Percentiles rank a stretch among this genome's conserved stretches.
Evolutionary conservation across 2,113 vertebrate genomes (phyloP).

Genomic region (Barbus barbus): DNA sequence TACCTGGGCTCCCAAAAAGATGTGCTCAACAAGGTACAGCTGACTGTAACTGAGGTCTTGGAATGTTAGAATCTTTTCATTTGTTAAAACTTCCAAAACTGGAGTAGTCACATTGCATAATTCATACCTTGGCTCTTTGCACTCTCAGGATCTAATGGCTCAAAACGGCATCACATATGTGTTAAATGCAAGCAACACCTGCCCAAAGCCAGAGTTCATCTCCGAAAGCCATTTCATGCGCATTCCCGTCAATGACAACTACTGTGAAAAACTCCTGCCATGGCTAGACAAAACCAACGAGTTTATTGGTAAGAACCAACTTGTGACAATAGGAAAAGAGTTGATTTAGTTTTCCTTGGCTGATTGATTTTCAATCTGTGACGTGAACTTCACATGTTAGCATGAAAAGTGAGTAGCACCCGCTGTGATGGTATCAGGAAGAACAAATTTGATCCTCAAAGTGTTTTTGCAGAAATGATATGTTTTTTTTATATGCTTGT

Average conservation of each 20-base stretch:
- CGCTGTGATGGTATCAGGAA: constrained; percentile 32
- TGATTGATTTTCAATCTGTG: too few species aligned
- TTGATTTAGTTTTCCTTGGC: too few species aligned
- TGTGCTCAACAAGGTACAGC: constrained; percentile 89
- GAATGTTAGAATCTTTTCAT: neutral
- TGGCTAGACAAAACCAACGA: constrained; percentile 97
- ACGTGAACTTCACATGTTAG: neutral
- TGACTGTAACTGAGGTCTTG: neutral
- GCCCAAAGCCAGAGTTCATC: constrained; percentile 98
- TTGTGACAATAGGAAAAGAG: too few species aligned
- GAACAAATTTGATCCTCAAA: constrained; percentile 35
- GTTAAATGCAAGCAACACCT: constrained; percentile 96
- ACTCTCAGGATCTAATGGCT: constrained; percentile 88
- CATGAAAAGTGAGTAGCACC: constrained; percentile 30
- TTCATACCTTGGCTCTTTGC: neutral
- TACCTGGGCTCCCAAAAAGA: constrained; percentile 98
- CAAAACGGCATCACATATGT: constrained; percentile 96
- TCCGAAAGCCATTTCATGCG: constrained; percentile 97
- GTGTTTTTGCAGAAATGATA: constrained; percentile 15
- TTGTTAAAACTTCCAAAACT: too few species aligned
- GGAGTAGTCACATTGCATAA: neutral
- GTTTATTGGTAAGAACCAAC: constrained; percentile 86
- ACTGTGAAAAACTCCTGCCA: constrained; percentile 95
- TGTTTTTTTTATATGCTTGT: constrained; percentile 18
- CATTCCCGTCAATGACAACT: constrained; percentile 96